Evolutionary conservation across 2,113 vertebrate species (phyloP).

Genomic region (Bothrops jararaca): DNA sequence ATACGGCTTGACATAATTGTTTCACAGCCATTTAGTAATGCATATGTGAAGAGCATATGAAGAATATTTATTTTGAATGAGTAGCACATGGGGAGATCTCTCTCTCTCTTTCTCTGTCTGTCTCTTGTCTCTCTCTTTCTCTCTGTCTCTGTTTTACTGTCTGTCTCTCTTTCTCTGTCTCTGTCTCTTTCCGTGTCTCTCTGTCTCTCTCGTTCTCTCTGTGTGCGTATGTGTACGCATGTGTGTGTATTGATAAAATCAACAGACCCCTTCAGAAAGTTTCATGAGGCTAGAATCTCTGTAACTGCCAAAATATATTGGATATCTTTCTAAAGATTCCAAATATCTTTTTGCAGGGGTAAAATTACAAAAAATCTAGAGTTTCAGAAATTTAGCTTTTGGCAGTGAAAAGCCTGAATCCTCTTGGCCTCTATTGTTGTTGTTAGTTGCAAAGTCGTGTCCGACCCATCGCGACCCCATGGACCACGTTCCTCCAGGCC

Average conservation of each 20-base stretch:
- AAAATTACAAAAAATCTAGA: not conserved
- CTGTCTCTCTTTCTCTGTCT: too few species aligned
- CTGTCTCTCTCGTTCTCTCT: too few species aligned
- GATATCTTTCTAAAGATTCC: not conserved
- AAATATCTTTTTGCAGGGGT: not conserved
- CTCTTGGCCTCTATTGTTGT: not conserved
- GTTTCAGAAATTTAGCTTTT: not conserved
- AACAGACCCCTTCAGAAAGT: not conserved
- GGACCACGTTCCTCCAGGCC: too few species aligned
- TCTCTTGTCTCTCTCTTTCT: too few species aligned
- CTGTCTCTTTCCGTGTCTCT: too few species aligned
- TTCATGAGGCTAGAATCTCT: not conserved
- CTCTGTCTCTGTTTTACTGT: too few species aligned
- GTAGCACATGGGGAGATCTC: not conserved
- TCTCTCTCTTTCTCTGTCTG: too few species aligned
- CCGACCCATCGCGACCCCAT: too few species aligned
- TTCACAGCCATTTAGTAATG: too few species aligned
- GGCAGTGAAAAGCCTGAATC: not conserved
- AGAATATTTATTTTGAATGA: not conserved
- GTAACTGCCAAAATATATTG: not conserved
- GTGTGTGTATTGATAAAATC: not conserved
- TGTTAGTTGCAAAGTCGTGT: too few species aligned
- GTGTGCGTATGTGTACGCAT: too few species aligned
- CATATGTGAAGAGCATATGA: not conserved
- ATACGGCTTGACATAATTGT: too few species aligned